Percentiles rank a stretch among this genome's conserved stretches.
phyloP scores from a whole-genome alignment of 2,113 vertebrate genomes.

The Tympanuchus pallidicinctus region DNA sequence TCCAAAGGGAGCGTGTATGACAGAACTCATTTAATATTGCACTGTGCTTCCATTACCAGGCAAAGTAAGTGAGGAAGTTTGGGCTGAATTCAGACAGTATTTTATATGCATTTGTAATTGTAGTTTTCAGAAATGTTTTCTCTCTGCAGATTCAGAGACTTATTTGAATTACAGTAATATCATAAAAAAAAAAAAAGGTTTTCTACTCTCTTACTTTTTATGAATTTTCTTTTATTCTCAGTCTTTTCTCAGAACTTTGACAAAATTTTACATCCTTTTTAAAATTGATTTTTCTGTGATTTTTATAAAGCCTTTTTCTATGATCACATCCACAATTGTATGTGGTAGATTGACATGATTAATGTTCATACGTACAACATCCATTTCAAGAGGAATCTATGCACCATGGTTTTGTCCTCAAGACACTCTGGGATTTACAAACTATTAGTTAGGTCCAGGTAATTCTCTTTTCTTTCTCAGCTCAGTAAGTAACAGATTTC shows the following conservation, averaged over 20 bases:
- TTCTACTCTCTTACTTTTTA: neutral
- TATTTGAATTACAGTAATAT: slow-evolving; percentile 4
- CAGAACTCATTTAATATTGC: neutral
- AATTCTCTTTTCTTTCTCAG: neutral
- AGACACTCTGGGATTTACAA: neutral
- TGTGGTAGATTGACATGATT: neutral
- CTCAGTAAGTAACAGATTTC: neutral
- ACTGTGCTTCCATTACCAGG: neutral
- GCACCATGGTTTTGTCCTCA: neutral
- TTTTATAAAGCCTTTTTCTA: neutral
- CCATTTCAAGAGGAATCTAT: neutral
- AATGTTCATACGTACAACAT: neutral
- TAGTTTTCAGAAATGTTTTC: neutral
- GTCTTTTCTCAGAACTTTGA: slow-evolving; percentile 22
- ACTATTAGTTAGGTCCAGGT: neutral
- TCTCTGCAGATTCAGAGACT: neutral
- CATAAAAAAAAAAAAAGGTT: neutral
- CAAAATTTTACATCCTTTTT: neutral
- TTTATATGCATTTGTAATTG: neutral
- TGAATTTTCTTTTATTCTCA: neutral
- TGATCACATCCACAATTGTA: neutral
- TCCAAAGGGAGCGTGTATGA: neutral
- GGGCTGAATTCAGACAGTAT: neutral
- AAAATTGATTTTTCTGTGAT: neutral
- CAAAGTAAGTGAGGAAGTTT: neutral